Base-by-base conservation (phyloP, 2,797 vertebrate species). In the Alosa sapidissima region DNA sequence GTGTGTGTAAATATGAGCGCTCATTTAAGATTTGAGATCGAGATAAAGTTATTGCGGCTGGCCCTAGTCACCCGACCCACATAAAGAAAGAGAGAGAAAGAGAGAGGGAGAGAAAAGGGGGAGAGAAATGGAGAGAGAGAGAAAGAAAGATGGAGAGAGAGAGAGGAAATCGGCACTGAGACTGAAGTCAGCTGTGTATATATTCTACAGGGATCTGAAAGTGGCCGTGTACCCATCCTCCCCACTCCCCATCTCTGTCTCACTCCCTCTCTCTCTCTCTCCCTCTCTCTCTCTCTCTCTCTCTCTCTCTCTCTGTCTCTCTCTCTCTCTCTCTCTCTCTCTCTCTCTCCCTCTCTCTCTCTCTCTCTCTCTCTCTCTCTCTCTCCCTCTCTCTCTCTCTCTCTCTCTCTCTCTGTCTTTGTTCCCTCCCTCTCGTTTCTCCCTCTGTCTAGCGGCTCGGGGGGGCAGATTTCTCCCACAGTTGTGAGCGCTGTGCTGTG, bases 381-480 rank as follows among this genome's bases (percentile, higher is more conserved):
- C 92, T 92, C 93, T 91, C 92, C 94, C 95, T 92, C 94, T 94
- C 94, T 93, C 93, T 91, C 84, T 62, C 84, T 81, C 33, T n/a
- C 28, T 82, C n/a, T n/a, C 48, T 7, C 49, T 68, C 62, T 36
- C 62, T 68, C 8, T 11, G 8, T 72, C 28, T 41, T 72, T 10
- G 10, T 41, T 93, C 93, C 90, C 92, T 95, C 95, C 92, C 94
- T 94, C 94, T 93, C 93, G 92, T 94, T 94, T 93, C 92, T 94
- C 92, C 89, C 90, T 94, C 93, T 94, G 94, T 94, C 95, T 96
- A 95, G 96, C 95, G 95, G 85, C 92, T 94, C 90, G 84, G 94
- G 93, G 84, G 94, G 93, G 94, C 95, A 95, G 93, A 93, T 95
- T 95, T 96, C 95, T 96, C 95, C 95, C 95, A 96, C 95, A 95